These are phyloP conservation scores for Macrosteles quadrilineatus DNA, from an alignment of 1,140 invertebrate genomes.

Conservation along the genomic window DNA sequence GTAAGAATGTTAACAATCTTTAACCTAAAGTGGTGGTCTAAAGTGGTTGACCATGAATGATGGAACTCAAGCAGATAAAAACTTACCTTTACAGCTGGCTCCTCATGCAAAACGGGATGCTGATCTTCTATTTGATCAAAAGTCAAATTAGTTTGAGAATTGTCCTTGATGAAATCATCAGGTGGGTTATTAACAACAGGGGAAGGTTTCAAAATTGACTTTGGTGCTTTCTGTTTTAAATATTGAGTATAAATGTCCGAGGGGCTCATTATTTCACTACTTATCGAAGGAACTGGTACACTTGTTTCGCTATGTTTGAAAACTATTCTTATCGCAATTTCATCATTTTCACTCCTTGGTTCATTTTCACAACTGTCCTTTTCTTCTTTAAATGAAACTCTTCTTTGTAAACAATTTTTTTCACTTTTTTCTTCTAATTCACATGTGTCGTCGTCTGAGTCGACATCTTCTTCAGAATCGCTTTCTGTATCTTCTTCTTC, in stretches of 20 bases:
- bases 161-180: neutral
- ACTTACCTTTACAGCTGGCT: neutral
- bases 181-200: neutral
- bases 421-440: conserved; percentile 18
- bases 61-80: too few species aligned
- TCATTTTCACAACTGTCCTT: neutral
- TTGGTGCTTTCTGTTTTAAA: neutral
- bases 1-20: too few species aligned
- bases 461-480: conserved; percentile 14
- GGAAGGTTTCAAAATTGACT: neutral
- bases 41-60: too few species aligned
- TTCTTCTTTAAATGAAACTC: conserved; percentile 5
- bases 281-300: neutral
- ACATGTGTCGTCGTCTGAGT: conserved; percentile 19
- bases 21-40: too few species aligned
- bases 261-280: neutral
- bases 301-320: neutral
- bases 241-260: neutral
- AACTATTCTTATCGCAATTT: neutral
- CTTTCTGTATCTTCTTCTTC: too few species aligned
- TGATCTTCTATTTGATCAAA: neutral
- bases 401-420: neutral
- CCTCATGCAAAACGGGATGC: neutral
- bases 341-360: neutral
- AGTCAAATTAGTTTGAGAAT: neutral